phyloP scores from a whole-genome alignment of 2,797 vertebrate genomes.

The Callimico goeldii region DNA sequence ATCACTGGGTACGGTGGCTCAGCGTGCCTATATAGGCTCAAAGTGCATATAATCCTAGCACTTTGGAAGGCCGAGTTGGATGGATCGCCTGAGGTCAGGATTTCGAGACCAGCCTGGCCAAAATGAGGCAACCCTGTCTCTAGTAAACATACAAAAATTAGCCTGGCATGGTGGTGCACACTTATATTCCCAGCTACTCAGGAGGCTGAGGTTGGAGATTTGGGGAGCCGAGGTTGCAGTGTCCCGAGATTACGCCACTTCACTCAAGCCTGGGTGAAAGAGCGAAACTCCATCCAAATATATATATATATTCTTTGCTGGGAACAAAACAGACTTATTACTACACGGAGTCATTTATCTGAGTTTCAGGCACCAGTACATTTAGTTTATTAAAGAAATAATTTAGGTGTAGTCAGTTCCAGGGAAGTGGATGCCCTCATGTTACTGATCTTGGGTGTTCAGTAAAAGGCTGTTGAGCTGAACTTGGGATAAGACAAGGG shows the following conservation, averaged over 20 bases:
- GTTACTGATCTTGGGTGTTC: neutral
- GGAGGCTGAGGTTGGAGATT: neutral
- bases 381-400: slow-evolving; percentile 3
- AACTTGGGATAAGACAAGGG: neutral
- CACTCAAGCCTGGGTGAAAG: neutral
- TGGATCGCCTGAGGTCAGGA: neutral
- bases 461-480: neutral
- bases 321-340: neutral
- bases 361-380: neutral
- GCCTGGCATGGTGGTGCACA: rapidly evolving
- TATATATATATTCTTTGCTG: neutral
- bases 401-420: neutral
- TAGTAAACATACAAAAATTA: neutral
- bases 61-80: neutral
- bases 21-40: too few species aligned
- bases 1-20: neutral
- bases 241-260: neutral
- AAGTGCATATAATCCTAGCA: neutral
- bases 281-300: neutral
- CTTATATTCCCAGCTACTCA: neutral
- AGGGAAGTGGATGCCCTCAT: slow-evolving; percentile 20
- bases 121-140: neutral
- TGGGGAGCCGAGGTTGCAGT: neutral
- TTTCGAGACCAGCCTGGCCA: neutral
- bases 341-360: neutral